Evolutionary conservation across 2,797 vertebrate genomes (phyloP).

Genomic region (Diplodus sargus): DNA sequence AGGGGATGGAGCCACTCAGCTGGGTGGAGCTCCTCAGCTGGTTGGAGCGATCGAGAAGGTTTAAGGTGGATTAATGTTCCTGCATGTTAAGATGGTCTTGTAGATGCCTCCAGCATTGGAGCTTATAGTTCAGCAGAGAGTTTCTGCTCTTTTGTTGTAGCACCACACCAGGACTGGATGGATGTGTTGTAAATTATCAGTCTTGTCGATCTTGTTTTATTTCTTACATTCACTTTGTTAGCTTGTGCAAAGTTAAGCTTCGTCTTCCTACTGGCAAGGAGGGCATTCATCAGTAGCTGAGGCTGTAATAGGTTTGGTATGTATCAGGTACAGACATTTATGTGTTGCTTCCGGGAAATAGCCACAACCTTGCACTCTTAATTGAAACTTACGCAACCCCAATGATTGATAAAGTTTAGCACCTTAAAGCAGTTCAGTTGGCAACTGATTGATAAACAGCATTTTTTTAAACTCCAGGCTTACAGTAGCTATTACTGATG

Average conservation of each 20-base stretch:
- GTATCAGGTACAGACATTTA: neutral
- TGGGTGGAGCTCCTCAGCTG: neutral
- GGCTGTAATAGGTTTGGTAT: neutral
- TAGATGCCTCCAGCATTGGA: neutral
- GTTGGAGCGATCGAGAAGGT: neutral
- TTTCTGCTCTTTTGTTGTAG: neutral
- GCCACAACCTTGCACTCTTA: neutral
- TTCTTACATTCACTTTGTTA: neutral
- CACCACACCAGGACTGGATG: neutral
- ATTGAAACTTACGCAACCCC: neutral
- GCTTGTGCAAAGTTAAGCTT: neutral
- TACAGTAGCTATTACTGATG: no score
- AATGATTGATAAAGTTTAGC: neutral
- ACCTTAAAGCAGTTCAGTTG: no score
- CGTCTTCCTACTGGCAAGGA: neutral
- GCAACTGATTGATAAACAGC: no score
- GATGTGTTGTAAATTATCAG: neutral
- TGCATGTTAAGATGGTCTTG: neutral
- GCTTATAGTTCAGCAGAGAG: neutral
- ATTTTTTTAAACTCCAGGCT: no score
- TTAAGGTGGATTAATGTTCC: constrained; percentile 20
- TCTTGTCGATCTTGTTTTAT: neutral
- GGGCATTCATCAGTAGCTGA: neutral
- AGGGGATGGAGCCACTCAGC: neutral
- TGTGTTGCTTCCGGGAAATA: neutral